Percentiles rank a stretch among this genome's conserved stretches.
phyloP scores from a whole-genome alignment of 2,888 invertebrate genomes.

The Tricholauxania praeusta region DNA sequence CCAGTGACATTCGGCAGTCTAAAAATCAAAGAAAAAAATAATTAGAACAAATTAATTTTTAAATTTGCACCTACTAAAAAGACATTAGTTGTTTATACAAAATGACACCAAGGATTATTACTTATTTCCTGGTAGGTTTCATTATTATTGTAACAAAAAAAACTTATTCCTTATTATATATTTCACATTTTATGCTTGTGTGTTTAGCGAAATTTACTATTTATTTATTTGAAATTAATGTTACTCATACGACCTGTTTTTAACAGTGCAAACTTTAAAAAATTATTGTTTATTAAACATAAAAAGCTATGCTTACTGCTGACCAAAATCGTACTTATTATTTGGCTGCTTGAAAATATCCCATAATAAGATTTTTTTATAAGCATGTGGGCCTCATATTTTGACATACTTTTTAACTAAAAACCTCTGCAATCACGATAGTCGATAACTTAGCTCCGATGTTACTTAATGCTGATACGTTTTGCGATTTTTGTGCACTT shows the following conservation, averaged over 20 bases:
- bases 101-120: slow-evolving; percentile 63
- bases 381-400: no score
- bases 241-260: neutral
- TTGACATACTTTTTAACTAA: no score
- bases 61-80: neutral
- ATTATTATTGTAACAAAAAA: no score
- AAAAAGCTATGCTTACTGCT: no score
- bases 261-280: neutral
- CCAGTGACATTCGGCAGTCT: neutral
- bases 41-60: neutral
- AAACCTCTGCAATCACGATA: no score
- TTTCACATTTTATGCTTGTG: neutral
- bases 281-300: neutral
- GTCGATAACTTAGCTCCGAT: no score
- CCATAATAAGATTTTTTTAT: no score
- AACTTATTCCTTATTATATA: no score
- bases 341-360: no score
- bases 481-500: no score
- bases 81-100: slow-evolving; percentile 20
- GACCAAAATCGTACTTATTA: no score
- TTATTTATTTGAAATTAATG: neutral
- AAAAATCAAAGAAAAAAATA: slow-evolving; percentile 6
- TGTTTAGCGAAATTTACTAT: neutral
- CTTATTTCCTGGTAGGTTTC: slow-evolving; percentile 61
- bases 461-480: no score